A percentile compares a stretch with the other conserved stretches of the same genome.
These are phyloP conservation scores for Drosophila oshimai DNA, from an alignment of 1,140 invertebrate species.

Conservation along the genomic window DNA sequence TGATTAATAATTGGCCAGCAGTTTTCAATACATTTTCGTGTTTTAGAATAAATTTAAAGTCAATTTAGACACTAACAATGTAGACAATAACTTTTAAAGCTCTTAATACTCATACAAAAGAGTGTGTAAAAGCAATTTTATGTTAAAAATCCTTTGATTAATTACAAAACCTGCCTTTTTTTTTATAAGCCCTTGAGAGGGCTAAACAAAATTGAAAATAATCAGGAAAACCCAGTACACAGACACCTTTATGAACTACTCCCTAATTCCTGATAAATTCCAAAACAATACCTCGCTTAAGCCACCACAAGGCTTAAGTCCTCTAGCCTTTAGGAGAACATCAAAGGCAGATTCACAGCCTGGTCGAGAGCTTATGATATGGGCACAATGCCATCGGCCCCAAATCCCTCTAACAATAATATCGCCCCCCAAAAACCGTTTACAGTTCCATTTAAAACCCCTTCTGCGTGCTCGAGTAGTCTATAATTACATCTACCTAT, in stretches of 20 bases:
- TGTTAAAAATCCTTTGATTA: too few species aligned
- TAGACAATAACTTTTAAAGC: background rate
- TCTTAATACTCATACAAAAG: background rate
- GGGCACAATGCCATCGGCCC: slow-evolving; percentile 11
- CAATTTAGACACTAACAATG: too few species aligned
- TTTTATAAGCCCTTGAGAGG: background rate
- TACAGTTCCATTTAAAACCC: slow-evolving; percentile 30
- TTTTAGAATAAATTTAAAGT: too few species aligned
- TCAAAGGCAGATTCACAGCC: slow-evolving; percentile 37
- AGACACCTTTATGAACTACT: background rate
- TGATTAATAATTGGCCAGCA: background rate
- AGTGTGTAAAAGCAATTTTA: too few species aligned
- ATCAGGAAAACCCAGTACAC: background rate
- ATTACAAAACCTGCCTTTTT: background rate
- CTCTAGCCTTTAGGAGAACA: slow-evolving; percentile 4
- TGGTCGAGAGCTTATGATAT: slow-evolving; percentile 10
- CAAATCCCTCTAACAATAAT: slow-evolving; percentile 23
- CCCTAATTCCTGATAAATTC: slow-evolving; percentile 18
- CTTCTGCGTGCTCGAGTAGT: slow-evolving; percentile 38
- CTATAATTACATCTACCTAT: slow-evolving; percentile 66
- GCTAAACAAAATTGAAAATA: background rate
- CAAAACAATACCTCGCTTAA: slow-evolving; percentile 14
- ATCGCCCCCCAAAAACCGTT: slow-evolving; percentile 7
- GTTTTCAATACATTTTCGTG: too few species aligned
- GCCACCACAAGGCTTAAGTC: slow-evolving; percentile 22